Evolutionary conservation across 2,888 invertebrate genomes (phyloP).

Genomic region (Tetanocera ferruginea): DNA sequence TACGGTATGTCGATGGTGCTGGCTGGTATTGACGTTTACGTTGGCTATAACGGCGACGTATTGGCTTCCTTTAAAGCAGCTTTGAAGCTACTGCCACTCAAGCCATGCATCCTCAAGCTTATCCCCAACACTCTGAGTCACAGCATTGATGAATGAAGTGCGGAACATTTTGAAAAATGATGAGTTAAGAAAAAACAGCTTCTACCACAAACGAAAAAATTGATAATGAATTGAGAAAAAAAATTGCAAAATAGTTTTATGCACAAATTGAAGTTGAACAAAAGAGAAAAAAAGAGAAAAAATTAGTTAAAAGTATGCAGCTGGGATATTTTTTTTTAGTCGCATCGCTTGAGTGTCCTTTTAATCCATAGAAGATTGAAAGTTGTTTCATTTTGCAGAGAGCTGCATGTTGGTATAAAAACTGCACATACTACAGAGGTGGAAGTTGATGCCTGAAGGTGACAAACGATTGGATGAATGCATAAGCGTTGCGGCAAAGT

Average conservation of each 20-base stretch:
- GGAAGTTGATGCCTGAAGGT: not conserved
- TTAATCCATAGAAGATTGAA: not conserved
- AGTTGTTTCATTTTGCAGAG: not conserved
- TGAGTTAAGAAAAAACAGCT: not conserved
- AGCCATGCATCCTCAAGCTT: not conserved
- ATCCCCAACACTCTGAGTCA: not conserved
- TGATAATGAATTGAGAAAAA: conserved; percentile 29
- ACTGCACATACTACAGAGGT: not conserved
- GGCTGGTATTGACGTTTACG: not conserved
- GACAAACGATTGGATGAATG: not conserved
- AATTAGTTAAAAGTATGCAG: not conserved
- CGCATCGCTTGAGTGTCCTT: not conserved
- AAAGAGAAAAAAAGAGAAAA: not conserved
- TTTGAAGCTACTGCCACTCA: conserved; percentile 6
- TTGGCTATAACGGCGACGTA: not conserved
- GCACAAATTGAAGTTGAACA: conserved; percentile 6
- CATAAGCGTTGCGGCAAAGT: not conserved
- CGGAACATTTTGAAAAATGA: conserved; percentile 12
- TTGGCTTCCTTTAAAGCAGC: conserved; percentile 18
- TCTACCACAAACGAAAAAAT: not conserved
- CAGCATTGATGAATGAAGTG: conserved; percentile 24
- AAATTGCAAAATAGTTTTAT: conserved; percentile 33
- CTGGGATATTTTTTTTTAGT: not conserved
- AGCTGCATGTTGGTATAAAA: not conserved
- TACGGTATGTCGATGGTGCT: not conserved